Conservation (phyloP, 2,113 vertebrate species). For the Synchiropus splendidus region DNA sequence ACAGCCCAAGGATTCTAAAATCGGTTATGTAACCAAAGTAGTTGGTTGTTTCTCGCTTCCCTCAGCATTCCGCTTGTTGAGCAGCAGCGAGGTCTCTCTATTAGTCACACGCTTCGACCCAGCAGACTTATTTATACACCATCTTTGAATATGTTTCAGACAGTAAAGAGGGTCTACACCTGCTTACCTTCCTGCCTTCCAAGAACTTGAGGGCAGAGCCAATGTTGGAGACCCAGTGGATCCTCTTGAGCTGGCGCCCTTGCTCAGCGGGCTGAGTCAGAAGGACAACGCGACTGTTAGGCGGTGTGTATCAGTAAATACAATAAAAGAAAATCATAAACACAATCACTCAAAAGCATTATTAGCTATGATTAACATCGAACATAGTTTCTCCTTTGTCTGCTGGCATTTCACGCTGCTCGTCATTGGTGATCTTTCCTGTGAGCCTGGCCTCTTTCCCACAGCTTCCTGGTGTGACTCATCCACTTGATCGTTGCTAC, state of each 20-base stretch:
- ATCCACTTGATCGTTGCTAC: no score
- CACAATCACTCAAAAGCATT: background rate
- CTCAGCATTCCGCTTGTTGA: background rate
- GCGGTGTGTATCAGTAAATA: background rate
- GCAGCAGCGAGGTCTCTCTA: background rate
- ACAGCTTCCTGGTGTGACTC: no score
- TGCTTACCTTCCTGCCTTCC: slow-evolving; percentile 88
- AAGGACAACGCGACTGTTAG: no score
- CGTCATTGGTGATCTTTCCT: no score
- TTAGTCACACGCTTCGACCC: no score
- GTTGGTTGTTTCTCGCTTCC: slow-evolving; percentile 17
- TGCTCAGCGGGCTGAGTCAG: slow-evolving; percentile 82
- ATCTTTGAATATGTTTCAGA: no score
- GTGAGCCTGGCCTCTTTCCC: no score
- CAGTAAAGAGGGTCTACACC: background rate
- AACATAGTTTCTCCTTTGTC: no score
- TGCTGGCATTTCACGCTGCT: no score
- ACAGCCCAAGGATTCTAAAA: slow-evolving; percentile 27
- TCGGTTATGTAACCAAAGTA: slow-evolving; percentile 34
- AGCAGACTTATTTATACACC: no score
- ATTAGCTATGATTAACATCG: no score
- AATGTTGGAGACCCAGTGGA: slow-evolving; percentile 94
- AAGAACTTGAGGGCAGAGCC: slow-evolving; percentile 92
- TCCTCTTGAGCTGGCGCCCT: slow-evolving; percentile 86
- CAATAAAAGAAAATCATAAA: background rate